Evolutionary conservation across 2,888 invertebrate species (phyloP).

Genomic region (Ectemnius lituratus): DNA sequence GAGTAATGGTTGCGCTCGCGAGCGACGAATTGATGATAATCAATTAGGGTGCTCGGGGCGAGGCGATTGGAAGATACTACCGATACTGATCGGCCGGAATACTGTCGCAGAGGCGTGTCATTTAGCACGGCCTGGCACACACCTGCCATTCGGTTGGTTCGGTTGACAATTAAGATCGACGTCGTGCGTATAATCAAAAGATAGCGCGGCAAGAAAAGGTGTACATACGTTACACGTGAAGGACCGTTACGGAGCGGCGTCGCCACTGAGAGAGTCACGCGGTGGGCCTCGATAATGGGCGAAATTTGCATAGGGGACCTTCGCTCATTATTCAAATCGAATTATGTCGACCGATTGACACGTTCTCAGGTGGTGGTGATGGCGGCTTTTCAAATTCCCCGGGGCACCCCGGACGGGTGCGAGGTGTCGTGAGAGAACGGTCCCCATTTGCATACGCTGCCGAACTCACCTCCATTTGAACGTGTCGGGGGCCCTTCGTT

Average conservation of each 20-base stretch:
- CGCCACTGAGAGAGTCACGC: conserved; percentile 15
- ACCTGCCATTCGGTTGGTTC: conserved; percentile 31
- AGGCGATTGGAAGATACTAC: no score
- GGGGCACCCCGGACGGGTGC: conserved; percentile 53
- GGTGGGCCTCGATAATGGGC: conserved; percentile 60
- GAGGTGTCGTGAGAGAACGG: conserved; percentile 54
- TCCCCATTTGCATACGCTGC: conserved; percentile 70
- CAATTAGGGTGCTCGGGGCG: no score
- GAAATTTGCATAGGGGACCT: conserved; percentile 75
- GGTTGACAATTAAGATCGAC: conserved; percentile 22
- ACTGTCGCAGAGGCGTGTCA: background rate
- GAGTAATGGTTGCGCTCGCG: no score
- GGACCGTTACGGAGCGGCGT: conserved; percentile 57
- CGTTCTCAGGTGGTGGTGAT: conserved; percentile 69
- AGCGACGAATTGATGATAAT: no score
- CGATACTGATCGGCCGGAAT: background rate
- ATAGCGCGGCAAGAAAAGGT: conserved; percentile 1
- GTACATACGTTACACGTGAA: conserved; percentile 10
- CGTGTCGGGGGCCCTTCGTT: conserved; percentile 37
- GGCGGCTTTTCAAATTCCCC: conserved; percentile 68
- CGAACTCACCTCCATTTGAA: conserved; percentile 54
- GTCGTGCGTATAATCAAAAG: background rate
- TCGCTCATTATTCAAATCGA: conserved; percentile 72
- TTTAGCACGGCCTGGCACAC: background rate
- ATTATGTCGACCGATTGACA: conserved; percentile 72